Percentiles rank a stretch among this genome's conserved stretches.
Evolutionary conservation across 2,113 vertebrate species (phyloP).

Genomic region (Oenanthe oenanthe): DNA sequence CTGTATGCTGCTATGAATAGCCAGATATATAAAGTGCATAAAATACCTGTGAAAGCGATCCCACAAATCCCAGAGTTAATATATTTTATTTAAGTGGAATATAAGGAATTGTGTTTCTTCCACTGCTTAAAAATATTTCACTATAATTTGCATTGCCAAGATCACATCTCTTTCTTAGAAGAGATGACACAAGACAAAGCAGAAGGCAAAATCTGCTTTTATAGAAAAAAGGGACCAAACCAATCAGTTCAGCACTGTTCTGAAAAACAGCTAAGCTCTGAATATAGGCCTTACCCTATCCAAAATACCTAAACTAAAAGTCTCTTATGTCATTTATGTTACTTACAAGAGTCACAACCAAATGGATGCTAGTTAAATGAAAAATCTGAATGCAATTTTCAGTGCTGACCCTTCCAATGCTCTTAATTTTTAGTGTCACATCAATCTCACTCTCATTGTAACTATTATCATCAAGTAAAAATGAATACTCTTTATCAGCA

Average conservation of each 20-base stretch:
- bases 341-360: neutral
- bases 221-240: neutral
- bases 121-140: constrained; percentile 15
- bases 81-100: neutral
- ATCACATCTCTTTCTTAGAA: neutral
- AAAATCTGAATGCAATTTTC: neutral
- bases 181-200: neutral
- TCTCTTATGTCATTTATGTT: neutral
- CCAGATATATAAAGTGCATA: neutral
- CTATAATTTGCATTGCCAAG: neutral
- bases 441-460: neutral
- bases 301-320: neutral
- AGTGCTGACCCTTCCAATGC: neutral
- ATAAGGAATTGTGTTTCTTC: neutral
- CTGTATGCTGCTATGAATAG: neutral
- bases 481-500: neutral
- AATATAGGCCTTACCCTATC: neutral
- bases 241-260: neutral
- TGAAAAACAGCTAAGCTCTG: neutral
- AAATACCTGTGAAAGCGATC: constrained; percentile 4
- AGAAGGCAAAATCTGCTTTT: neutral
- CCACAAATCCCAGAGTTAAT: constrained; percentile 22
- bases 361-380: neutral
- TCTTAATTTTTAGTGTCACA: neutral
- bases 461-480: constrained; percentile 19